Conservation (phyloP, 2,113 vertebrate species). For the Ondatra zibethicus region DNA sequence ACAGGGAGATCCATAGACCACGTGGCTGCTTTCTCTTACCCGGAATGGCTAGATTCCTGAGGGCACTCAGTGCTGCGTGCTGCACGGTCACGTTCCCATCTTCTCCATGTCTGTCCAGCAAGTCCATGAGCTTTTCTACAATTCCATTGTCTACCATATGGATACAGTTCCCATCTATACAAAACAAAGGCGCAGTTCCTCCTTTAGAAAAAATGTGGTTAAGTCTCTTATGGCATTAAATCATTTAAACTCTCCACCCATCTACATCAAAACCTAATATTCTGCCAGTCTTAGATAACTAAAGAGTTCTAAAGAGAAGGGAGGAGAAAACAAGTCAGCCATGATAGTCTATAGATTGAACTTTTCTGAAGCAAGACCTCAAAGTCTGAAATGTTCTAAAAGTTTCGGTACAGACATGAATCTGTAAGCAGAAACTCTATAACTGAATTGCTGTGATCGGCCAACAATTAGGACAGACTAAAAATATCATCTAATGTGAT, state of each 20-base stretch:
- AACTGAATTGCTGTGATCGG: background rate
- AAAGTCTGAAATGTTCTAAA: background rate
- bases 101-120: conserved; percentile 95
- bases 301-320: background rate
- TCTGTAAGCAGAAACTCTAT: background rate
- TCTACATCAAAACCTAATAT: background rate
- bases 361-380: background rate
- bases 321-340: background rate
- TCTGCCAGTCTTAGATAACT: conserved; percentile 8
- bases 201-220: background rate
- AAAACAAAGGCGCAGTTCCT: conserved; percentile 72
- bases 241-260: background rate
- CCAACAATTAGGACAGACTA: background rate
- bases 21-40: conserved; percentile 85
- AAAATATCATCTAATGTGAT: background rate
- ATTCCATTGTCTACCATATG: conserved; percentile 99
- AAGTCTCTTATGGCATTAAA: background rate
- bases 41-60: conserved; percentile 97
- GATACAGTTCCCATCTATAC: conserved; percentile 96
- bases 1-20: background rate
- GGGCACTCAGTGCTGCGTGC: conserved; percentile 96
- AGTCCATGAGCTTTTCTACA: conserved; percentile 96
- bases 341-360: background rate
- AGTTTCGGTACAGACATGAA: background rate
- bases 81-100: conserved; percentile 98